phyloP scores from a whole-genome alignment of 1,140 invertebrate genomes.

The Drosophila santomea region DNA sequence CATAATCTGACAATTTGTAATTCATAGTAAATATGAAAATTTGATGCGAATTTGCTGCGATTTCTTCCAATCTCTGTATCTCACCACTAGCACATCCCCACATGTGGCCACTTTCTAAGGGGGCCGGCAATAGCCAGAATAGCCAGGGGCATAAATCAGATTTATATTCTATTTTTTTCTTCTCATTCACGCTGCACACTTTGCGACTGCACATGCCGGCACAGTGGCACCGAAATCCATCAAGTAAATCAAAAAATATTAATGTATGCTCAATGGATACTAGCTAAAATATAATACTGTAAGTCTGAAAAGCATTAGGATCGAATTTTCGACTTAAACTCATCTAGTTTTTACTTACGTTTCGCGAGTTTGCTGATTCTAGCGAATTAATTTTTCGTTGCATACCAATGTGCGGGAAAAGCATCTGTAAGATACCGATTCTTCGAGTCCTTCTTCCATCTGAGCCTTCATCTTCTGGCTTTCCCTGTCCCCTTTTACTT shows the following conservation, averaged over 20 bases:
- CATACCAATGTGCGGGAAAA: conserved; percentile 15
- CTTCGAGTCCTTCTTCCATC: conserved; percentile 8
- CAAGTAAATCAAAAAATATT: background rate
- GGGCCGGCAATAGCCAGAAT: conserved; percentile 26
- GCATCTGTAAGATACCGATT: conserved; percentile 31
- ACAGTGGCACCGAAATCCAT: conserved; percentile 3
- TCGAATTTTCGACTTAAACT: too few species aligned
- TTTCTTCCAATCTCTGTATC: conserved; percentile 26
- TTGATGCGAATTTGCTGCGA: conserved; percentile 71
- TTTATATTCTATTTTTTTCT: conserved; percentile 14
- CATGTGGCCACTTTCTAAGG: background rate
- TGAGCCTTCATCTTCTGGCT: conserved; percentile 16
- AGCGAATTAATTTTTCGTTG: background rate
- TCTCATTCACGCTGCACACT: conserved; percentile 46
- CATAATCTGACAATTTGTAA: conserved; percentile 80
- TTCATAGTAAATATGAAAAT: conserved; percentile 70
- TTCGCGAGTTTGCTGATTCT: background rate
- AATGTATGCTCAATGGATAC: too few species aligned
- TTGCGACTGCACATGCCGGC: conserved; percentile 16
- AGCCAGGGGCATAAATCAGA: conserved; percentile 16
- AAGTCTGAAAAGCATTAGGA: too few species aligned
- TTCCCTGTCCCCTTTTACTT: background rate
- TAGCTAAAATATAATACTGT: background rate
- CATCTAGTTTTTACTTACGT: too few species aligned
- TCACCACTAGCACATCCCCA: conserved; percentile 4